Percentiles rank a stretch among this genome's conserved stretches.
Evolutionary conservation across 2,113 vertebrate genomes (phyloP).

Genomic region (Himantopus leucocephalus): DNA sequence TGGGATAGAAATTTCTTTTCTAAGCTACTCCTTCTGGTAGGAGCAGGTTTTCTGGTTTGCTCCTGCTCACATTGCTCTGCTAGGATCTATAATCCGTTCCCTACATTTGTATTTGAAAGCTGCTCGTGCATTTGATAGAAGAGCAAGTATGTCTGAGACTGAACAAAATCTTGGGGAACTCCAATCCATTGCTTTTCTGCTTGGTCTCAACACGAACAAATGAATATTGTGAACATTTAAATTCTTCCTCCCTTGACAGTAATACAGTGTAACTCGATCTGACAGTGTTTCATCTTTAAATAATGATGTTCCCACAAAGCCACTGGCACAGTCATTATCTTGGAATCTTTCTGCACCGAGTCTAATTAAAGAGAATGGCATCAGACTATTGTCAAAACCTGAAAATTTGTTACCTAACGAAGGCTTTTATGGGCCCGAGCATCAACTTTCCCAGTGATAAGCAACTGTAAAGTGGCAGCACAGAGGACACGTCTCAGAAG

Average conservation of each 20-base stretch:
- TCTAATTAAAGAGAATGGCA: neutral
- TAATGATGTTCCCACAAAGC: constrained; percentile 9
- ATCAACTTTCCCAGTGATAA: neutral
- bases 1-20: neutral
- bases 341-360: neutral
- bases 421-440: neutral
- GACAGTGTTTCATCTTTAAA: neutral
- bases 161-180: neutral
- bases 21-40: neutral
- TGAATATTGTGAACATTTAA: neutral
- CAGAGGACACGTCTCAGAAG: neutral
- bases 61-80: neutral
- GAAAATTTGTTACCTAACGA: neutral
- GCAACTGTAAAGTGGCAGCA: neutral
- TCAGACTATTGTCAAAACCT: neutral
- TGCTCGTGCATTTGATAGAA: neutral
- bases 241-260: neutral
- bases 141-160: neutral
- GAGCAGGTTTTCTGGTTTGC: neutral
- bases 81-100: neutral
- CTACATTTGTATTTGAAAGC: neutral
- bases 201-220: neutral
- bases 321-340: neutral
- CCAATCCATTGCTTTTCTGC: neutral
- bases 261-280: neutral